Base-by-base conservation (phyloP, 2,797 vertebrate species). In the Enteromius argenteus region DNA sequence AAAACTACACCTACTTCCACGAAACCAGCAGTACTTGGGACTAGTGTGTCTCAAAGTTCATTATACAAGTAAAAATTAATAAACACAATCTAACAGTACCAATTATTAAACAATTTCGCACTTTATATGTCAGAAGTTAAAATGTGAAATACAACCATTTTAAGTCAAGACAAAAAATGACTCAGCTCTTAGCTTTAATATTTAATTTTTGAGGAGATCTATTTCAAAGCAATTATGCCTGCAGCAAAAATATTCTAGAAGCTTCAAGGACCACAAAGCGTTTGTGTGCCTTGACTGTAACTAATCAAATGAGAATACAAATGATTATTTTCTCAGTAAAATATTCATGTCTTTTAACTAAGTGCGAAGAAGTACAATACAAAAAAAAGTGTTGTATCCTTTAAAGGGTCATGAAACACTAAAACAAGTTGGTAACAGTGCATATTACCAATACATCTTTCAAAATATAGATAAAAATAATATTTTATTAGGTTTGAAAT, bases 181-280 rank as follows among this genome's bases (percentile, higher is more conserved):
- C 30, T 66, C 14, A 4, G 32, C 46, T 27, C 60, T 27, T 27
- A 39, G n/a, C 60, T 67, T 83, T 67, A 83, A 83, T 83, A 76
- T 56, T 83, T 51, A 66, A 74, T 82, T 74, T 64, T 62, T 37
- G 9, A 67, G n/a, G 9, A 56, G 37, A 76, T 76, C 60, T 67
- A 44, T 67, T 76, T 83, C 62, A 68, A 76, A 75, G 71, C 46
- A 83, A 66, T 76, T 56, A 67, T 42, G 81, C 46, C 72, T 32
- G 44, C n/a, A 67, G 80, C 56, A 42, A 49, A 60, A 72, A 60
- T 39, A 39, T 23, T 71, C 23, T 30, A 30, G 17, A 32, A 73
- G 53, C 53, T 49, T 46, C 39, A 64, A 82, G 10, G n/a, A 10
- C 72, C 35, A 42, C 42, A 53, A 42, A 68, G n/a, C 46, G 0